phyloP scores from a whole-genome alignment of 2,797 vertebrate genomes.

The Australoheros facetus region DNA sequence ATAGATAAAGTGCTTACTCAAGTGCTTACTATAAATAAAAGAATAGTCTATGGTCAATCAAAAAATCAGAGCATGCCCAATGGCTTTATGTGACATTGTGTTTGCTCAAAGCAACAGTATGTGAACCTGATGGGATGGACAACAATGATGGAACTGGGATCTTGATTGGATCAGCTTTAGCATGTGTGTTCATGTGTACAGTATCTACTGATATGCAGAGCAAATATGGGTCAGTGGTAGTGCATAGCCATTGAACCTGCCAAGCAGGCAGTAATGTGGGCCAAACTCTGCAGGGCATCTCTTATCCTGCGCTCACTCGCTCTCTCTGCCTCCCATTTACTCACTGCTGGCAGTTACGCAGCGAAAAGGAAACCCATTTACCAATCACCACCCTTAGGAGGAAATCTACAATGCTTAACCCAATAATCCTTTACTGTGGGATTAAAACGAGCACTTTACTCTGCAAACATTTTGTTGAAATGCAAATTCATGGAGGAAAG shows the following conservation, averaged over 20 bases:
- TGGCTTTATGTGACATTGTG: slow-evolving; percentile 37
- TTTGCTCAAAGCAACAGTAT: slow-evolving; percentile 35
- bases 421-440: not conserved
- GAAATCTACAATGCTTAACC: slow-evolving; percentile 1
- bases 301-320: slow-evolving; percentile 52
- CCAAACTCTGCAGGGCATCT: slow-evolving; percentile 70
- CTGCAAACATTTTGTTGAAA: not conserved
- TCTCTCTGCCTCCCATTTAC: slow-evolving; percentile 30
- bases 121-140: slow-evolving; percentile 18
- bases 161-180: slow-evolving; percentile 47
- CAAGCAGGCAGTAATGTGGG: slow-evolving; percentile 76
- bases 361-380: slow-evolving; percentile 18
- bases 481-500: not conserved
- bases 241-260: slow-evolving; percentile 61
- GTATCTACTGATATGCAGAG: slow-evolving; percentile 36
- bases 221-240: slow-evolving; percentile 77
- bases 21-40: not conserved
- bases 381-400: not conserved
- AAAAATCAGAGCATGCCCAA: slow-evolving; percentile 13
- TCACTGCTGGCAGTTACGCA: slow-evolving; percentile 31
- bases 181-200: slow-evolving; percentile 1
- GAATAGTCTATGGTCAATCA: not conserved
- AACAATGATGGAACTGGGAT: slow-evolving; percentile 20
- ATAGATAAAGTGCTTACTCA: no score
- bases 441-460: not conserved